Percentiles rank a stretch among this genome's conserved stretches.
Conservation (phyloP, 2,113 vertebrate genomes). For the Bolborhynchus lineola region DNA sequence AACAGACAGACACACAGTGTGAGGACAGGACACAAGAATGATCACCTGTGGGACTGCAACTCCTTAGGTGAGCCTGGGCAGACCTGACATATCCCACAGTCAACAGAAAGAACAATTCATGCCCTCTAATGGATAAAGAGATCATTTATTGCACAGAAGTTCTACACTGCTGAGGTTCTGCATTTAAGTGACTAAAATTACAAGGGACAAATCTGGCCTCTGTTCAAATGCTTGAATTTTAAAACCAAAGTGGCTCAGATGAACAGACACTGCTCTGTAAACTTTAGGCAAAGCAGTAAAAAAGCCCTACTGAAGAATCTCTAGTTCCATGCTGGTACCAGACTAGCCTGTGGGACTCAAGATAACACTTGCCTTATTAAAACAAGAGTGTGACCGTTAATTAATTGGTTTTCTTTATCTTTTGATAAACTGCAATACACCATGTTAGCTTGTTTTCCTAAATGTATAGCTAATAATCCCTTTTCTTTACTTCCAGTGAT, state of each 20-base stretch:
- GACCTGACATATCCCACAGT: accelerated
- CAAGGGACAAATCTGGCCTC: neutral
- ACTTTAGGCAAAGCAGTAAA: neutral
- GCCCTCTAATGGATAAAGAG: neutral
- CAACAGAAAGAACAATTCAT: neutral
- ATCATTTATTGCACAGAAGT: neutral
- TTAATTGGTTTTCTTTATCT: slow-evolving; percentile 2
- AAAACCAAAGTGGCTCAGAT: neutral
- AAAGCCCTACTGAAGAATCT: neutral
- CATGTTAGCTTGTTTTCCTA: neutral
- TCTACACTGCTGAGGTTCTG: neutral
- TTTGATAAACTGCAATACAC: neutral
- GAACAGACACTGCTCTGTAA: neutral
- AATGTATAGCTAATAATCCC: neutral
- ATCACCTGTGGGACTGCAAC: neutral
- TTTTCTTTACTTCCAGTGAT: neutral
- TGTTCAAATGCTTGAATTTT: neutral
- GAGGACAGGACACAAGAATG: neutral
- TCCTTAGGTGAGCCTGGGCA: neutral
- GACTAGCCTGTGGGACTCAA: neutral
- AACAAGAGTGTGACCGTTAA: neutral
- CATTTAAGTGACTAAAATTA: neutral
- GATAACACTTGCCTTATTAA: neutral
- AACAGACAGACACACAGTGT: neutral
- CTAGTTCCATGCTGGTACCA: neutral